Evolutionary conservation across 2,113 vertebrate genomes (phyloP), one percentile per base, ranked within the genome.

Genomic region (Trematomus loennbergii): DNA sequence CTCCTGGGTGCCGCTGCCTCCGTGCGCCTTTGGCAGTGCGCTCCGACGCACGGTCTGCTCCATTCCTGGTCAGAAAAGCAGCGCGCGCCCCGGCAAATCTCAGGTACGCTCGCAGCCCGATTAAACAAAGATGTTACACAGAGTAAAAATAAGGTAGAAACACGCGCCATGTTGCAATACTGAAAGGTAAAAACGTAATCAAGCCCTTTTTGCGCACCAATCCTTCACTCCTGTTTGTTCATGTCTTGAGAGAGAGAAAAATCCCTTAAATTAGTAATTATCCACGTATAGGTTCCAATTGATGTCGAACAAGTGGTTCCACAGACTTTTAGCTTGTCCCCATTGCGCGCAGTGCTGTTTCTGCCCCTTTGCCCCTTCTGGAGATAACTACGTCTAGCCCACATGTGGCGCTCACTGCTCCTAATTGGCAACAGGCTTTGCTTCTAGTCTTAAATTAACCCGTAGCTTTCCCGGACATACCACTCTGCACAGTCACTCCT

Each of bases 361-460:
- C 91, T 89, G 86, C 81, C 82, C 78, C 68, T 71, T 72, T 89
- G 83, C 83, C 88, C 91, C 82, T 78, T 82, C 77, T 88, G 79
- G 68, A 82, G 86, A 87, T 65, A 74, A 83, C 80, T 82, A 3
- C 54, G 84, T 90, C 83, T 83, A 62, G 85, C 85, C 90, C 84
- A 89, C 89, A 94, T 94, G 93, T 94, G 91, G 91, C 70, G 93
- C 88, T 93, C 93, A 85, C 83, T 88, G 79, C 77, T 87, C 84
- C 88, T 95, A 95, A 96, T 95, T 94, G 94, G 92, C 95, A 95
- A 89, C 95, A 95, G 95, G 90, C 94, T 94, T 94, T 75, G 82
- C 84, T 90, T 77, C 84, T 81, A 71, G 88, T 89, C 91, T 92
- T 90, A 90, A 88, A 93, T 95, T 95, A 95, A 95, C 94, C 95